Conservation (phyloP, 2,888 invertebrate species). For the Ctena decussata region DNA sequence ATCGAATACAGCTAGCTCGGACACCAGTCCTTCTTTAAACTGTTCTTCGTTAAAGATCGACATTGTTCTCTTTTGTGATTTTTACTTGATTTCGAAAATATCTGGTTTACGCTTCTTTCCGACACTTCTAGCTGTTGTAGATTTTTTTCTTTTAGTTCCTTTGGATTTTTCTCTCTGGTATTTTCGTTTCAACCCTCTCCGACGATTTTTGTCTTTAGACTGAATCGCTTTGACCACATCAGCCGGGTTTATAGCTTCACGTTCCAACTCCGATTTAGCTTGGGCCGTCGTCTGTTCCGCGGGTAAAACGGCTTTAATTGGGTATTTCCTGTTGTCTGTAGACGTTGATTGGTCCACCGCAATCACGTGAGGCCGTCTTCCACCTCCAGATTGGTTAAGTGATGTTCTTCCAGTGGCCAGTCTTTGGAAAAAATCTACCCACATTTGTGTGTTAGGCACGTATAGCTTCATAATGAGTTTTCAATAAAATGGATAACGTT, state of each 20-base stretch:
- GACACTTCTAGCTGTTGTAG: neutral
- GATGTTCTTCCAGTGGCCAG: slow-evolving; percentile 28
- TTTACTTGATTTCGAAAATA: neutral
- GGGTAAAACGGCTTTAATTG: slow-evolving; percentile 50
- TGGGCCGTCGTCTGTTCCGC: slow-evolving; percentile 49
- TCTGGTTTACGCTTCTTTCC: neutral
- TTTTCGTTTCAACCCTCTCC: too few species aligned
- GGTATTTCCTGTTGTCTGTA: neutral
- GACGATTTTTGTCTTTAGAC: neutral
- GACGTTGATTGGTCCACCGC: slow-evolving; percentile 20
- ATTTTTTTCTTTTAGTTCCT: neutral
- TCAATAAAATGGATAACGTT: slow-evolving; percentile 23
- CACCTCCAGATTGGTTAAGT: slow-evolving; percentile 35
- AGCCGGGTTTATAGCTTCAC: slow-evolving; percentile 46
- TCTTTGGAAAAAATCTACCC: slow-evolving; percentile 54
- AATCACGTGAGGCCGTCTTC: slow-evolving; percentile 32
- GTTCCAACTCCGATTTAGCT: slow-evolving; percentile 44
- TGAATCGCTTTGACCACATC: slow-evolving; percentile 27
- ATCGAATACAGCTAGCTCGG: slow-evolving; percentile 41
- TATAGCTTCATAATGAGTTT: slow-evolving; percentile 48
- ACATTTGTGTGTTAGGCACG: slow-evolving; percentile 58
- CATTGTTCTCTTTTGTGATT: slow-evolving; percentile 16
- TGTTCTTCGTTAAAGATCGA: slow-evolving; percentile 33
- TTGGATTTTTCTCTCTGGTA: neutral
- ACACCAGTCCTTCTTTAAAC: slow-evolving; percentile 26